phyloP scores from a whole-genome alignment of 2,113 vertebrate genomes.

The Grallaria varia region DNA sequence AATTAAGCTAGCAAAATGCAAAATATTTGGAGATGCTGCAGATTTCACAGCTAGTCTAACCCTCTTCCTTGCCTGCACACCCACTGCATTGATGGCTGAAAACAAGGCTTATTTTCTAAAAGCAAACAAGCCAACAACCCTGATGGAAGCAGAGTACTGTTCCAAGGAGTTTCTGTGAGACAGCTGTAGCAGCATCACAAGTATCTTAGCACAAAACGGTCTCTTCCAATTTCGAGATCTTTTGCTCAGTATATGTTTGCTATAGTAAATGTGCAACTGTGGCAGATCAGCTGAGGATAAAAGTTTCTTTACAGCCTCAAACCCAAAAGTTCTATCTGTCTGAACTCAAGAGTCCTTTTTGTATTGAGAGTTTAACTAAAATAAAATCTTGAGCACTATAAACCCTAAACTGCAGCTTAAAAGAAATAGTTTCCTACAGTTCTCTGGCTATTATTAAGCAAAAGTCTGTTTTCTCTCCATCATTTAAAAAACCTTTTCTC shows the following conservation, averaged over 20 bases:
- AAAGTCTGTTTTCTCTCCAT: not conserved
- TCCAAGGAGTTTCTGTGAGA: not conserved
- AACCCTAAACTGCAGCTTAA: not conserved
- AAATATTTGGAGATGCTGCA: not conserved
- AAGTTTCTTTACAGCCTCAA: not conserved
- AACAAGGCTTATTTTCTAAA: not conserved
- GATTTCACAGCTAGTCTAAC: rapidly evolving
- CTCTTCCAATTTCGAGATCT: not conserved
- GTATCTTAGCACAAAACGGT: not conserved
- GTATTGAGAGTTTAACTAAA: not conserved
- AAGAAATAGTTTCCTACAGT: not conserved
- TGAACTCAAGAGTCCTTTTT: not conserved
- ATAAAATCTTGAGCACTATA: not conserved
- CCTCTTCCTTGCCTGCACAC: not conserved
- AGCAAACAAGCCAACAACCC: not conserved
- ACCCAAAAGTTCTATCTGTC: not conserved
- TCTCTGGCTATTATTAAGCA: not conserved
- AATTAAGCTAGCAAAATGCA: not conserved
- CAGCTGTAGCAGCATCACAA: not conserved
- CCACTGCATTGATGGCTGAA: not conserved
- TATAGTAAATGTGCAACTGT: not conserved
- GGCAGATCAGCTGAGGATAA: not conserved
- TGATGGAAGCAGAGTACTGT: not conserved
- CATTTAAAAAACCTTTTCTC: not conserved
- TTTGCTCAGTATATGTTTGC: not conserved